Base-by-base conservation (phyloP, 2,797 vertebrate genomes). In the Microhierax caerulescens region DNA sequence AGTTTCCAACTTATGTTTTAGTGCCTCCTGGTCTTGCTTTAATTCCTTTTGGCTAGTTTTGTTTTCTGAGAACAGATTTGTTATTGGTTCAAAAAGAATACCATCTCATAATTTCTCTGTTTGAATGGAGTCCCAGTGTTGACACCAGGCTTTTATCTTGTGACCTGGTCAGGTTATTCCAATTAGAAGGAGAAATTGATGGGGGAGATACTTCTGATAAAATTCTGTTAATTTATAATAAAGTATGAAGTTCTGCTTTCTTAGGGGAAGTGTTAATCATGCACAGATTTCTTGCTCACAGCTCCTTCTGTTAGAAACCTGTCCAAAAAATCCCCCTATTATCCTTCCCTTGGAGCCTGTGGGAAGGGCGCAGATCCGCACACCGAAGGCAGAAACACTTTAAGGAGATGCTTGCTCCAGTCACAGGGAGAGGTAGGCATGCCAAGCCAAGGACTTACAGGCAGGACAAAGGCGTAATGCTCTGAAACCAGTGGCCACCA, bases 1-100 rank as follows among this genome's bases (percentile, higher is more conserved):
- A 90, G 41, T 84, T 85, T 97, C 95, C 95, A 96, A 15, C 37
- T 95, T 75, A 85, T 88, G 60, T 90, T 96, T 95, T 90, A 96
- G 85, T 0, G 0, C 93, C 93, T 96, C 95, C 89, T 95, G 81
- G 78, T 94, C 89, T 94, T 90, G 54, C 56, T 94, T 93, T 91
- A 96, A 85, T 90, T 95, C 82, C 82, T 96, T 90, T 89, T 94
- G 85, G 78, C 85, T 88, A 61, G 60, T 88, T 93, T 88, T 77
- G 34, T 68, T 94, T 95, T 93, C 87, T 86, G 85, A 77, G 30
- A 94, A 19, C 20, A 78, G 57, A 80, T 83, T 88, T 88, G 21
- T 88, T 88, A 80, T 18, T 85, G 37, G 37, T 91, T 93, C 61
- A 78, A 68, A 63, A 91, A 87, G 64, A 94, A 85, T 47, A 80